Percentiles rank a stretch among this genome's conserved stretches.
These are phyloP conservation scores for Uromys caudimaculatus DNA, from an alignment of 2,797 vertebrate genomes.

Conservation along the genomic window DNA sequence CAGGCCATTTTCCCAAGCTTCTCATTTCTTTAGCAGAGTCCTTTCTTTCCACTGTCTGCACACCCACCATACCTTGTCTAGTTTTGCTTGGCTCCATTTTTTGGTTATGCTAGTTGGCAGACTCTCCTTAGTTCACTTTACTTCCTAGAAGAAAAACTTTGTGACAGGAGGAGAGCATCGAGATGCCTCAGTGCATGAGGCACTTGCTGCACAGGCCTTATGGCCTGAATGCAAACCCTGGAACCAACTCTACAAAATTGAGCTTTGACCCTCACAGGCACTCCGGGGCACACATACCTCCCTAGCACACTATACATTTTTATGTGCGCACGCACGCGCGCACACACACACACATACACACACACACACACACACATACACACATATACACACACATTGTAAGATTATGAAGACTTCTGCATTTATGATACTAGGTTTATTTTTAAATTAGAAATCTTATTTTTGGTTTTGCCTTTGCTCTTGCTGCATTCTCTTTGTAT, in stretches of 20 bases:
- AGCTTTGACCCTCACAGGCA: not conserved
- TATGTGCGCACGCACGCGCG: too few species aligned
- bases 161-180: too few species aligned
- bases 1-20: not conserved
- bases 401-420: not conserved
- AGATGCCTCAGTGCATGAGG: too few species aligned
- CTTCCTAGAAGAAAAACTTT: not conserved
- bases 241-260: not conserved
- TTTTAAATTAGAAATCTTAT: constrained; percentile 42
- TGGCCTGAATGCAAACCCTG: too few species aligned
- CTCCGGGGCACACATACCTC: not conserved
- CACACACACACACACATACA: not conserved
- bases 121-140: not conserved
- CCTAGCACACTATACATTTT: not conserved
- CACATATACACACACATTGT: not conserved
- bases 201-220: not conserved
- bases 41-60: not conserved
- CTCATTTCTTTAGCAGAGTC: not conserved
- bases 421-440: not conserved
- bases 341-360: not conserved
- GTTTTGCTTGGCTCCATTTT: not conserved
- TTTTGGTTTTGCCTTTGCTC: not conserved
- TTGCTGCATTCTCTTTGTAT: not conserved
- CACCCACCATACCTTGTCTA: not conserved
- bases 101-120: not conserved